Conservation (phyloP, 2,888 invertebrate genomes). For the Synergus gifuensis region DNA sequence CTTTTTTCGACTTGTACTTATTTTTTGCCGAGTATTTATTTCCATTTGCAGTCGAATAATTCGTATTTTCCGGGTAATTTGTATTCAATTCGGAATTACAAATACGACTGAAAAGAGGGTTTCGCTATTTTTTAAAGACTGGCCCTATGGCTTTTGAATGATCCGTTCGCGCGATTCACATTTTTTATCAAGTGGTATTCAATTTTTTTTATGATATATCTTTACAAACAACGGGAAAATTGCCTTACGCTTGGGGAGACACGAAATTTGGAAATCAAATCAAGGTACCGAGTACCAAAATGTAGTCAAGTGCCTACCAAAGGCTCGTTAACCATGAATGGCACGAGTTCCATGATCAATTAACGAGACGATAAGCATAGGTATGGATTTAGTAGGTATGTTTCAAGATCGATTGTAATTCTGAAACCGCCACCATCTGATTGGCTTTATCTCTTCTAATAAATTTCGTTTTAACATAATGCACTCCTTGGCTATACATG, state of each 20-base stretch:
- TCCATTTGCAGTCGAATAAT: too few species aligned
- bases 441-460: not conserved
- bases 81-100: too few species aligned
- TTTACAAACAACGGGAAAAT: not conserved
- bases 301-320: constrained; percentile 46
- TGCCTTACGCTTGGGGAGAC: constrained; percentile 18
- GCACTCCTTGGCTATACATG: not conserved
- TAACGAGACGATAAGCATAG: constrained; percentile 53
- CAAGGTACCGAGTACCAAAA: constrained; percentile 49
- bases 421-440: not conserved
- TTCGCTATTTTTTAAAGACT: not conserved
- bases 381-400: constrained; percentile 43
- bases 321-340: constrained; percentile 53
- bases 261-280: constrained; percentile 54
- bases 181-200: not conserved
- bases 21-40: too few species aligned
- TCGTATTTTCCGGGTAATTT: too few species aligned
- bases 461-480: not conserved
- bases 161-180: not conserved
- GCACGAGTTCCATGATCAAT: constrained; percentile 53
- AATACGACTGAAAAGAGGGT: not conserved
- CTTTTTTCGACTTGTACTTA: too few species aligned
- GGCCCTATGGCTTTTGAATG: not conserved
- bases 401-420: constrained; percentile 47
- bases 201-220: not conserved